These are phyloP conservation scores for Eulacestoma nigropectus DNA, from an alignment of 2,113 vertebrate species.

Conservation along the genomic window DNA sequence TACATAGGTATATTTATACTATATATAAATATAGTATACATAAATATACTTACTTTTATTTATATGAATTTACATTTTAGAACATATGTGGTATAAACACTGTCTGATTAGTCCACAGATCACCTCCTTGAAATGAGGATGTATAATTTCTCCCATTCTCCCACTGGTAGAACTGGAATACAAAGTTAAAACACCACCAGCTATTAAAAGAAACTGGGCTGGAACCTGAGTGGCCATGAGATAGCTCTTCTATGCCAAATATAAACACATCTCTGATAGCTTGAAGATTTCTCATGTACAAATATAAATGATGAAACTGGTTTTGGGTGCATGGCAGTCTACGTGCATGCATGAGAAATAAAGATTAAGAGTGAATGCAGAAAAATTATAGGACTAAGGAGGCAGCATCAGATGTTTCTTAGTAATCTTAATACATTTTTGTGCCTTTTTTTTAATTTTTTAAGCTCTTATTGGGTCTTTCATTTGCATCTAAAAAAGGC, in stretches of 20 bases:
- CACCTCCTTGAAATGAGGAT: not conserved
- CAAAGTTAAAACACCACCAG: not conserved
- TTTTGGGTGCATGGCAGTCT: not conserved
- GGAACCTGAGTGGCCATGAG: not conserved
- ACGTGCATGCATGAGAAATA: not conserved
- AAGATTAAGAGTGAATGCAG: not conserved
- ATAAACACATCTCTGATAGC: not conserved
- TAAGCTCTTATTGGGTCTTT: conserved; percentile 19
- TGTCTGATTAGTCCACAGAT: not conserved
- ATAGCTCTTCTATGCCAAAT: not conserved
- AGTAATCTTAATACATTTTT: conserved; percentile 3
- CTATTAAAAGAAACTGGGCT: conserved; percentile 25
- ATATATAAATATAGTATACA: not conserved
- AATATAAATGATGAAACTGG: not conserved
- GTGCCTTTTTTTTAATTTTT: not conserved
- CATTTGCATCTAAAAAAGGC: conserved; percentile 58
- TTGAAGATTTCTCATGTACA: not conserved
- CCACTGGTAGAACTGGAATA: conserved; percentile 7
- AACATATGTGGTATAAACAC: conserved; percentile 2
- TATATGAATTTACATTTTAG: not conserved
- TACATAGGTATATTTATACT: not conserved
- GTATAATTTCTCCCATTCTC: conserved; percentile 19
- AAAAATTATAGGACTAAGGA: not conserved
- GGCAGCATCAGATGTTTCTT: not conserved
- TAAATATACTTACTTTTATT: not conserved